phyloP scores from a whole-genome alignment of 1,140 invertebrate species.

The Psix sp. region DNA sequence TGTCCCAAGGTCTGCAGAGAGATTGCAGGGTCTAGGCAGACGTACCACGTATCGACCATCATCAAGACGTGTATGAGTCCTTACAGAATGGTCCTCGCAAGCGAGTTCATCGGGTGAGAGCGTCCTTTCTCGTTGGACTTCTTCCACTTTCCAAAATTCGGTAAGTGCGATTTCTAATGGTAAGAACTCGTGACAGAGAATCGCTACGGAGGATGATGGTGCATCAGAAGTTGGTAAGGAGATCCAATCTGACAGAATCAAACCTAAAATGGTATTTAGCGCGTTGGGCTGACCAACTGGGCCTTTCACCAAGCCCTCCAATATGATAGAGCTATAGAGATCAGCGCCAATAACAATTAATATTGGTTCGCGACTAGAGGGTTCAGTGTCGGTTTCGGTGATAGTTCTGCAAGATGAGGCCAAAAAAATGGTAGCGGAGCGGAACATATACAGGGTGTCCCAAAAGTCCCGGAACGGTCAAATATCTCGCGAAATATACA shows the following conservation, averaged over 20 bases:
- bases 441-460: too few species aligned
- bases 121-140: too few species aligned
- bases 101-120: not conserved
- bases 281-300: not conserved
- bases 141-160: too few species aligned
- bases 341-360: not conserved
- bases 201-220: not conserved
- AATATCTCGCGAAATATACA: too few species aligned
- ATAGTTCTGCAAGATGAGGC: not conserved
- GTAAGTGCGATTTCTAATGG: not conserved
- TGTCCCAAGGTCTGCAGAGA: not conserved
- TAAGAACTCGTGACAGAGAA: not conserved
- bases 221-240: not conserved
- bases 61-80: not conserved
- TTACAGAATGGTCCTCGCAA: not conserved
- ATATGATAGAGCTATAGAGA: too few species aligned
- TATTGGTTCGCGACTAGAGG: not conserved
- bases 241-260: not conserved
- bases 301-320: not conserved
- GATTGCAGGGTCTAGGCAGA: not conserved
- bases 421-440: too few species aligned
- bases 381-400: not conserved
- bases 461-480: too few species aligned
- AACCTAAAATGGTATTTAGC: slow-evolving; percentile 3
- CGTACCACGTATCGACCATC: not conserved